phyloP scores from a whole-genome alignment of 1,140 invertebrate genomes.

The Sycobia sp. region DNA sequence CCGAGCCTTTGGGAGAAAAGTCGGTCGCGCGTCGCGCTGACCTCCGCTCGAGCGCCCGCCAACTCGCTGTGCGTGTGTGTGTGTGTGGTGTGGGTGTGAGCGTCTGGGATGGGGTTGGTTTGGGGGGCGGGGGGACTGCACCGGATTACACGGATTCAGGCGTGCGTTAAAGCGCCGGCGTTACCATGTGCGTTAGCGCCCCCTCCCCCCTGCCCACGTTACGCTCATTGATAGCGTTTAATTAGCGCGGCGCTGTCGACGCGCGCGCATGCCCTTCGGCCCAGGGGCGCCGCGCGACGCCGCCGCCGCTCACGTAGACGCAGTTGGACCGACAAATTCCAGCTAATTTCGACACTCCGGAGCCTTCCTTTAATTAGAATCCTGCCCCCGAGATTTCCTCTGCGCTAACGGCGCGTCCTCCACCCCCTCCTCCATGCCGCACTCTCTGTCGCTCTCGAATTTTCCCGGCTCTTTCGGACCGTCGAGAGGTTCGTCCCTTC shows the following conservation, averaged over 20 bases:
- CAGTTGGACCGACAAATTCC: constrained; percentile 48
- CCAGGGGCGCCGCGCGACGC: too few species aligned
- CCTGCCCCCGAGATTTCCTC: constrained; percentile 45
- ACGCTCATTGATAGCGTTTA: constrained; percentile 53
- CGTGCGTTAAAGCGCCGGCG: constrained; percentile 39
- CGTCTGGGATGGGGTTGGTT: background rate
- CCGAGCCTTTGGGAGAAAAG: too few species aligned
- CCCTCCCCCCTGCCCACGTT: too few species aligned
- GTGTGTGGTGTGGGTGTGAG: too few species aligned
- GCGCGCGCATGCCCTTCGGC: constrained; percentile 15
- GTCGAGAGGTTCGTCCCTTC: too few species aligned
- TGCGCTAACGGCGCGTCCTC: too few species aligned
- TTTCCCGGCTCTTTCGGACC: constrained; percentile 34
- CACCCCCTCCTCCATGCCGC: too few species aligned
- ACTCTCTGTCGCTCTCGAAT: background rate
- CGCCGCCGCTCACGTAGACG: constrained; percentile 20
- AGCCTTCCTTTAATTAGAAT: constrained; percentile 55
- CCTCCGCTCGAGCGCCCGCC: too few species aligned
- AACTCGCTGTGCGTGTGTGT: too few species aligned
- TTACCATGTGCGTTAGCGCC: constrained; percentile 33
- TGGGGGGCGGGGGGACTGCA: background rate
- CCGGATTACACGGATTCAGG: constrained; percentile 43
- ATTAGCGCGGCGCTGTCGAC: constrained; percentile 44
- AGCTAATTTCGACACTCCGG: constrained; percentile 51
- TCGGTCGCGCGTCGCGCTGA: too few species aligned